phyloP scores from a whole-genome alignment of 1,140 invertebrate genomes.

The Bombyx mandarina region DNA sequence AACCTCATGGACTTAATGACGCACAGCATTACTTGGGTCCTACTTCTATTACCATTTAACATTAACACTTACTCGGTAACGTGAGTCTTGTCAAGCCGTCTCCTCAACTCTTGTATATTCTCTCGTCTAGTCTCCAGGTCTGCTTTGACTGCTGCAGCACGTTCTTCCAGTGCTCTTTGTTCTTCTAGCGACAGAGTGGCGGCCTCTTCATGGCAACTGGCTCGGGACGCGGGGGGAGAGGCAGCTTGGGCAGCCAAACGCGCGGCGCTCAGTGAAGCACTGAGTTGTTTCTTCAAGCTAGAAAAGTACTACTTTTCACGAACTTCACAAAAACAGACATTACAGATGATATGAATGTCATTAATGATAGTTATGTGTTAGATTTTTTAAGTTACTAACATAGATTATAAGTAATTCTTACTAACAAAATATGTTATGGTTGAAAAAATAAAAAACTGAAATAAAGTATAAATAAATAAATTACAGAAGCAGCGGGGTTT shows the following conservation, averaged over 20 bases:
- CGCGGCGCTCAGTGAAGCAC: conserved; percentile 70
- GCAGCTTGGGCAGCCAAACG: conserved; percentile 43
- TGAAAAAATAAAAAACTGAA: no score
- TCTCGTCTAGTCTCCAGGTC: conserved; percentile 81
- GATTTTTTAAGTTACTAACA: no score
- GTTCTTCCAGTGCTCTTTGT: conserved; percentile 77
- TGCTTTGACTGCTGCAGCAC: conserved; percentile 74
- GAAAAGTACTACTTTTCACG: conserved; percentile 6
- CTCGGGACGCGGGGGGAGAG: conserved; percentile 27
- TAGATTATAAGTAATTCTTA: no score
- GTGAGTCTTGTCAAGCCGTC: conserved; percentile 81
- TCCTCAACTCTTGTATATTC: conserved; percentile 82
- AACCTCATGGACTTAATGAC: no score
- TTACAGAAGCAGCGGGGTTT: no score
- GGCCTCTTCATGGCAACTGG: conserved; percentile 47
- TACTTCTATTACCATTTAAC: background rate
- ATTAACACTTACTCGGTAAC: conserved; percentile 80
- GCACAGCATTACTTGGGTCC: no score
- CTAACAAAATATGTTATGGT: no score
- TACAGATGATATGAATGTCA: no score
- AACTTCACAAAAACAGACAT: no score
- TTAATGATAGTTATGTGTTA: no score
- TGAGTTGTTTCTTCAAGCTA: conserved; percentile 77
- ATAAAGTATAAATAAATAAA: no score
- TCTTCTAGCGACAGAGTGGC: conserved; percentile 72